These are phyloP conservation scores for Girardia tigrina DNA, from an alignment of 2,888 invertebrate species.

Conservation along the genomic window DNA sequence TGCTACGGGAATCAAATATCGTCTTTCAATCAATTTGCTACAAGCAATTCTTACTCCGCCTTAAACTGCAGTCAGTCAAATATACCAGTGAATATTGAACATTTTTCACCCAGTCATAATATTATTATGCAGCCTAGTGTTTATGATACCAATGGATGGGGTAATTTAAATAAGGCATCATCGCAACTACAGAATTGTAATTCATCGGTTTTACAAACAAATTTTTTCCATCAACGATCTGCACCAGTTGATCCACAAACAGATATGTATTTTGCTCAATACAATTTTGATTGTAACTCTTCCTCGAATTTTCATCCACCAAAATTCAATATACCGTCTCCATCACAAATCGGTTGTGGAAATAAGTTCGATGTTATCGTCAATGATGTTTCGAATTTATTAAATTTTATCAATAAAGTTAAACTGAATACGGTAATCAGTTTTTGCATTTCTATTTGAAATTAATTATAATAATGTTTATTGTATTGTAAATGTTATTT, in stretches of 20 bases:
- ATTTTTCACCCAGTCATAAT: background rate
- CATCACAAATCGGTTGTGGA: background rate
- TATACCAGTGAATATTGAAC: background rate
- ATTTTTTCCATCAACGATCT: too few species aligned
- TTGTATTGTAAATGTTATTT: too few species aligned
- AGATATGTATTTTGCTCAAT: background rate
- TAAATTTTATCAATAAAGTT: background rate
- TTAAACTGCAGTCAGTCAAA: background rate
- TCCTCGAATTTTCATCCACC: background rate
- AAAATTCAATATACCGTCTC: background rate
- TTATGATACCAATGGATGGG: too few species aligned
- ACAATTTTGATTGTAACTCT: background rate
- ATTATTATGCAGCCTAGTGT: background rate
- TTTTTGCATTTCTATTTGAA: too few species aligned
- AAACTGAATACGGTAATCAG: background rate
- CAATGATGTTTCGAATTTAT: background rate
- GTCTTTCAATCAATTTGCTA: background rate
- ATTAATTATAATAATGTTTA: too few species aligned
- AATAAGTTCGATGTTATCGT: background rate
- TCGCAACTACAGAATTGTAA: too few species aligned
- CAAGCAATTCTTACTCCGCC: background rate
- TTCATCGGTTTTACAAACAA: too few species aligned
- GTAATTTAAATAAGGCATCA: too few species aligned
- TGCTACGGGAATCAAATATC: background rate
- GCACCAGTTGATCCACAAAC: too few species aligned